Conservation (phyloP, 2,797 vertebrate species). For the Luscinia luscinia region DNA sequence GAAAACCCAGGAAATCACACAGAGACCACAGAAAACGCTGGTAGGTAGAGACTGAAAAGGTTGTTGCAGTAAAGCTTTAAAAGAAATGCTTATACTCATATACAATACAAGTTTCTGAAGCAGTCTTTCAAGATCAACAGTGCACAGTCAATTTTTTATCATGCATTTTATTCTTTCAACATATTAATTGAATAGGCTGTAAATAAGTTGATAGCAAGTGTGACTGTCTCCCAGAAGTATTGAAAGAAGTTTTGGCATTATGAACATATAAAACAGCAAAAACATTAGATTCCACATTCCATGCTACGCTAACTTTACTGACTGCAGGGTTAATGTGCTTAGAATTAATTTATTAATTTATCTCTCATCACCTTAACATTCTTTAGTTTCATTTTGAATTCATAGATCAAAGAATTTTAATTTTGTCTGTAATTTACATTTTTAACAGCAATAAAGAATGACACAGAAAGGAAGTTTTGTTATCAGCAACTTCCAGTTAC, state of each 20-base stretch:
- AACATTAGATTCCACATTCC: neutral
- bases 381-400: neutral
- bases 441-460: conserved; percentile 89
- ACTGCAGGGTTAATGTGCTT: neutral
- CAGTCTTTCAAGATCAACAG: neutral
- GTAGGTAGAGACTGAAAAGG: conserved; percentile 74
- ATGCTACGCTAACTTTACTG: neutral
- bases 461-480: conserved; percentile 92
- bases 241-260: neutral
- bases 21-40: conserved; percentile 77
- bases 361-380: neutral
- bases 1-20: conserved; percentile 86
- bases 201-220: neutral
- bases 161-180: neutral
- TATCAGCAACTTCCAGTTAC: conserved; percentile 96
- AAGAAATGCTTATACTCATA: neutral
- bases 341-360: neutral
- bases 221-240: neutral
- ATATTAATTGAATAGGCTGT: neutral
- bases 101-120: neutral
- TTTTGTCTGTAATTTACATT: conserved; percentile 41
- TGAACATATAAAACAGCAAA: neutral
- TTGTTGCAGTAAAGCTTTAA: neutral
- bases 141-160: neutral
- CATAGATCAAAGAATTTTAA: neutral